These are phyloP conservation scores for Aricia agestis DNA, from an alignment of 1,140 invertebrate species.

Conservation along the genomic window DNA sequence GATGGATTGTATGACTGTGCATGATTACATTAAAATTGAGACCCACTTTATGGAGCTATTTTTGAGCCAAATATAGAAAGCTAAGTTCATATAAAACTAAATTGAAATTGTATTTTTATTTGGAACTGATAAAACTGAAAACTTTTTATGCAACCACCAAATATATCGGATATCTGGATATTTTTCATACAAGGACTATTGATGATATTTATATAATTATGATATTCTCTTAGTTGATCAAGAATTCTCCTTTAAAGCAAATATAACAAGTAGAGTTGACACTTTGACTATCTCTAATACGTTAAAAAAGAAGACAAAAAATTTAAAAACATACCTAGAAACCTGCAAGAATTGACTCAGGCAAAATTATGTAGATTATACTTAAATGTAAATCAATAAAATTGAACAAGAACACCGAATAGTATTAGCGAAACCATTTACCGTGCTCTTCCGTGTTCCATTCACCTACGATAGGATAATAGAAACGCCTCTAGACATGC, in stretches of 20 bases:
- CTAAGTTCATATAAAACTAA: background rate
- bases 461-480: slow-evolving; percentile 27
- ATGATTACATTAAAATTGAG: slow-evolving; percentile 61
- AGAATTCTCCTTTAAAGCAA: too few relatives aligned
- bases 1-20: slow-evolving; percentile 66
- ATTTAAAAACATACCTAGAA: background rate
- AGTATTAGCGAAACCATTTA: slow-evolving; percentile 25
- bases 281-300: too few relatives aligned
- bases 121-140: too few relatives aligned
- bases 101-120: too few relatives aligned
- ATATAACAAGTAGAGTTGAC: too few relatives aligned
- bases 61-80: background rate
- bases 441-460: slow-evolving; percentile 22
- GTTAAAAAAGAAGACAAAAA: too few relatives aligned
- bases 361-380: background rate
- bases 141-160: too few relatives aligned
- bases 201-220: too few relatives aligned
- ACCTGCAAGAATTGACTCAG: background rate
- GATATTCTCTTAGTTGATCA: too few relatives aligned
- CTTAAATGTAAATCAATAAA: slow-evolving; percentile 5
- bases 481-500: slow-evolving; percentile 29
- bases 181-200: too few relatives aligned
- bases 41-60: slow-evolving; percentile 33
- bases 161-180: too few relatives aligned
- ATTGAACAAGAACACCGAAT: background rate